These are phyloP conservation scores for Machaerirhynchus nigripectus DNA, from an alignment of 2,113 vertebrate species.

Conservation along the genomic window DNA sequence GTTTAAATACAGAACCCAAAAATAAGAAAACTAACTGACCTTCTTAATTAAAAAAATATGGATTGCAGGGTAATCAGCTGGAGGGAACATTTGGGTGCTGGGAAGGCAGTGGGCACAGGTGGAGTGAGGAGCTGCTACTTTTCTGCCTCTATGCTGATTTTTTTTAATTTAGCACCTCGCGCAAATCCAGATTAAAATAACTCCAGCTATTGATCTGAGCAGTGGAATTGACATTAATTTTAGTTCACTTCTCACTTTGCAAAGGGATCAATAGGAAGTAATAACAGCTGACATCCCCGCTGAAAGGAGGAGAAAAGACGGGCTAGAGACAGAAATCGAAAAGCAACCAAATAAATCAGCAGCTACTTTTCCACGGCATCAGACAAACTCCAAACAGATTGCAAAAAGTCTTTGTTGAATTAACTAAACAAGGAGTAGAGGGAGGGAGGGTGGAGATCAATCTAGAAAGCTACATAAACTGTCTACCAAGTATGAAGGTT, in stretches of 20 bases:
- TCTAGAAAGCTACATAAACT: slow-evolving; percentile 71
- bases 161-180: slow-evolving; percentile 85
- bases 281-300: slow-evolving; percentile 93
- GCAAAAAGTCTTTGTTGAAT: slow-evolving; percentile 83
- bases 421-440: slow-evolving; percentile 77
- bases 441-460: slow-evolving; percentile 65
- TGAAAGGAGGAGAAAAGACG: slow-evolving; percentile 88
- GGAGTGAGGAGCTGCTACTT: slow-evolving; percentile 78
- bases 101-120: slow-evolving; percentile 63
- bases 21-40: slow-evolving; percentile 83
- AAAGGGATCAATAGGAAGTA: slow-evolving; percentile 96
- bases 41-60: slow-evolving; percentile 87
- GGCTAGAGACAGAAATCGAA: slow-evolving; percentile 89
- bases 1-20: slow-evolving; percentile 82
- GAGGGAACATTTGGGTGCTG: slow-evolving; percentile 67
- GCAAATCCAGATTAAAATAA: slow-evolving; percentile 95
- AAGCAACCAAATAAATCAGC: slow-evolving; percentile 91
- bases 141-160: slow-evolving; percentile 84
- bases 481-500: slow-evolving; percentile 58
- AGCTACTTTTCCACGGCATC: slow-evolving; percentile 86
- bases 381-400: slow-evolving; percentile 84
- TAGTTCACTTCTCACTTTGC: slow-evolving; percentile 96
- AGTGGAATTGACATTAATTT: slow-evolving; percentile 99
- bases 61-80: slow-evolving; percentile 78
- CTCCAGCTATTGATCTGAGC: slow-evolving; percentile 90